These are phyloP conservation scores for Gobio gobio DNA, from an alignment of 2,113 vertebrate genomes.

Conservation along the genomic window DNA sequence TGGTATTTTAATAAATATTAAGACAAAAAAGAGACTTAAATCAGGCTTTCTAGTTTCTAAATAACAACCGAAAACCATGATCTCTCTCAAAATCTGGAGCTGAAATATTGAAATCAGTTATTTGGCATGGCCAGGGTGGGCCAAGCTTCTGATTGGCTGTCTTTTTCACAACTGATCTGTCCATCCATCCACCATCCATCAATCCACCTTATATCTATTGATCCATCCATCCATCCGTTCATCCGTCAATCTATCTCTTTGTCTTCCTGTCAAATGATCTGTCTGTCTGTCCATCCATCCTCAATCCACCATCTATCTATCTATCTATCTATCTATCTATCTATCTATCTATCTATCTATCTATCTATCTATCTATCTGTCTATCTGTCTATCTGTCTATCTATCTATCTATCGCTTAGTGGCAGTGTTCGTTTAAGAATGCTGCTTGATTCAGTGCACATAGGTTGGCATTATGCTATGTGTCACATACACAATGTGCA, in stretches of 20 bases:
- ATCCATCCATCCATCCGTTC: not conserved
- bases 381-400: not conserved
- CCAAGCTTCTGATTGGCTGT: not conserved
- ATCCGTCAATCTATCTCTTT: not conserved
- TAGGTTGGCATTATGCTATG: not conserved
- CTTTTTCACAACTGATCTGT: too few relatives aligned
- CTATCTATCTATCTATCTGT: not conserved
- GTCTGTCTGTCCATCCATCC: not conserved
- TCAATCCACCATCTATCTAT: too few relatives aligned
- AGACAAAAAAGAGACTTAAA: too few relatives aligned
- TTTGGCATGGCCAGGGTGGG: too few relatives aligned
- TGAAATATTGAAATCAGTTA: too few relatives aligned
- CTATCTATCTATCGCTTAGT: not conserved
- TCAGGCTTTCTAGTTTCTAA: too few relatives aligned
- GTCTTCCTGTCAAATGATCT: not conserved
- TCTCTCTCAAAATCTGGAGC: too few relatives aligned
- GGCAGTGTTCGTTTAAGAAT: not conserved
- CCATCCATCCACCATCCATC: accelerated
- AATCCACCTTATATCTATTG: too few relatives aligned
- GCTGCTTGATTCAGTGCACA: not conserved
- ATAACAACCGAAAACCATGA: too few relatives aligned
- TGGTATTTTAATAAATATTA: too few relatives aligned
- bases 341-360: not conserved
- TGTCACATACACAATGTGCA: not conserved
- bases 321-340: not conserved